These are phyloP conservation scores for Cantharis nigra DNA, from an alignment of 2,888 invertebrate genomes.

Conservation along the genomic window DNA sequence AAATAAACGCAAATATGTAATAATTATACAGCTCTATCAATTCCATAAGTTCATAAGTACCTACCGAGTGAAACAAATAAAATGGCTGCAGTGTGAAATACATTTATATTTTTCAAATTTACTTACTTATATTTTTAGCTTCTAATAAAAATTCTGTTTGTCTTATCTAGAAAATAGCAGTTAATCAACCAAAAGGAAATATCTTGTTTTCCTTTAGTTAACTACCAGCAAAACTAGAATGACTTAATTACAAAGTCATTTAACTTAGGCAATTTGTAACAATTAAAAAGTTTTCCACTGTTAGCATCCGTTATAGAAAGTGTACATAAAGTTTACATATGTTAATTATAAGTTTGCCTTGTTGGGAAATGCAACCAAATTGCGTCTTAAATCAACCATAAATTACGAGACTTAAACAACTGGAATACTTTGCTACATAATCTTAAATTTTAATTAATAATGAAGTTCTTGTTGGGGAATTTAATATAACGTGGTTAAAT, in stretches of 20 bases:
- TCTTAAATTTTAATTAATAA: constrained; percentile 20
- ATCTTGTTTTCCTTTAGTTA: constrained; percentile 31
- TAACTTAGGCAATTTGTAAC: constrained; percentile 46
- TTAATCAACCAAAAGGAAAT: constrained; percentile 25
- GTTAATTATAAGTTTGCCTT: constrained; percentile 55
- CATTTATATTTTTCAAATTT: background rate
- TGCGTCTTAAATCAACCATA: constrained; percentile 50
- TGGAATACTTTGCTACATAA: constrained; percentile 19
- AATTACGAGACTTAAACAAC: constrained; percentile 36
- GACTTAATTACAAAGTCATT: constrained; percentile 44
- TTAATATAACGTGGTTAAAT: background rate
- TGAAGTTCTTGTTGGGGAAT: constrained; percentile 10
- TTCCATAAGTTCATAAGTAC: too few relatives aligned
- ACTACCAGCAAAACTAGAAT: constrained; percentile 27
- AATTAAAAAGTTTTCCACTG: constrained; percentile 43
- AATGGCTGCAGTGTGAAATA: background rate
- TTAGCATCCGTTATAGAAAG: constrained; percentile 47
- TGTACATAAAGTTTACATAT: constrained; percentile 55
- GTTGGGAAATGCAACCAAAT: constrained; percentile 53
- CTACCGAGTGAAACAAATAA: background rate
- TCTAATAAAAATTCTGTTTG: background rate
- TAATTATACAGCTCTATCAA: background rate
- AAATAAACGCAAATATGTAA: too few relatives aligned
- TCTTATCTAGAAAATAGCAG: constrained; percentile 9
- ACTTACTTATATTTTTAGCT: background rate